Base-by-base conservation (phyloP, 2,888 invertebrate genomes). In the Synanthedon vespiformis region DNA sequence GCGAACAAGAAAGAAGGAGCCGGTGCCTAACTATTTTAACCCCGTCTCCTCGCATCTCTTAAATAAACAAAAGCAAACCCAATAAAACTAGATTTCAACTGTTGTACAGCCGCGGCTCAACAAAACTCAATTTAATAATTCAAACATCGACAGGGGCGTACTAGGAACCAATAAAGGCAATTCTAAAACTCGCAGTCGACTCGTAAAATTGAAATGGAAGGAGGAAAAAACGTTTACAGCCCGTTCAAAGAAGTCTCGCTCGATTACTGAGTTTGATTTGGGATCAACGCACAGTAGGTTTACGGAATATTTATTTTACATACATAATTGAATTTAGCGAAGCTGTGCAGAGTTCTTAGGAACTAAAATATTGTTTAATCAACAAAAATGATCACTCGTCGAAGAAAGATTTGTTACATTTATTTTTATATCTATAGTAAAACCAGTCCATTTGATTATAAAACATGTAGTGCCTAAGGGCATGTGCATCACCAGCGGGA, bases 121-220 rank as follows among this genome's bases (percentile, higher is more conserved):
- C 61, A 61, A 57, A 60, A 64, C 62, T 63, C 67, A 65, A 70
- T 75, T 82, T 75, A 81, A 82, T 80, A 78, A 81, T 81, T 80
- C 78, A 81, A 63, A 61, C 63, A 65, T 64, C 69, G 63, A 66
- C 63, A 57, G 60, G 61, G 67, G 61, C 63, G 65, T 68, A 70
- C 74, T 68, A 69, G 70, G 72, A 70, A 70, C 62, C 65, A 64
- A 69, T 80, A 77, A 77, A 77, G 68, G 72, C 76, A 72, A 77
- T 79, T 79, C 76, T 68, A 71, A 77, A 80, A 74, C 68, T 70
- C 72, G 61, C 72, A 62, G 67, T 67, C 59, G 68, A 70, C 71
- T 80, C 80, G 73, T 82, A 75, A 80, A 82, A 77, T 79, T 72
- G 72, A 65, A 70, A 70, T 67, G 63, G 65, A 72, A 78, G 62